Percentiles rank a stretch among this genome's conserved stretches.
phyloP scores from a whole-genome alignment of 2,888 invertebrate species.

The Scaeva pyrastri region DNA sequence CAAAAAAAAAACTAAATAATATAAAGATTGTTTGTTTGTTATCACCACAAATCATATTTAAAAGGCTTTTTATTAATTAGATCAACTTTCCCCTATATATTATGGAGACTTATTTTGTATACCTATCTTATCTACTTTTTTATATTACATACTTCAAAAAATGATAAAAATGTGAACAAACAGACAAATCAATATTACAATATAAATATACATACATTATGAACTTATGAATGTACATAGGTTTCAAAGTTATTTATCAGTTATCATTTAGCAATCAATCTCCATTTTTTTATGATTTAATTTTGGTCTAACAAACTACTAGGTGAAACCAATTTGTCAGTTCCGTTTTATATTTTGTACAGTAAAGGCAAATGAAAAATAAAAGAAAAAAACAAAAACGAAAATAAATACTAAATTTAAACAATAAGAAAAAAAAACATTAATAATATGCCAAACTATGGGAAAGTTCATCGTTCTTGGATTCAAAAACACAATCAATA shows the following conservation, averaged over 20 bases:
- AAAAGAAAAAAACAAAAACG: not conserved
- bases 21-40: conserved; percentile 1
- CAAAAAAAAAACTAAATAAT: not conserved
- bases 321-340: not conserved
- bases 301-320: not conserved
- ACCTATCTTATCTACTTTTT: conserved; percentile 14
- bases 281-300: not conserved
- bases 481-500: conserved; percentile 48
- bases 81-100: not conserved
- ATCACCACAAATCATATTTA: not conserved
- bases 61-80: conserved; percentile 10
- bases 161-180: conserved; percentile 14
- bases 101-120: not conserved
- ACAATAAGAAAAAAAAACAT: not conserved
- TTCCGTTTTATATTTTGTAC: conserved; percentile 7
- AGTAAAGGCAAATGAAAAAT: not conserved
- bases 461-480: conserved; percentile 57
- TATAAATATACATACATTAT: not conserved
- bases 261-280: conserved; percentile 11
- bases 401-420: not conserved
- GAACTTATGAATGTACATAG: not conserved
- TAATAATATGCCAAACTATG: conserved; percentile 48
- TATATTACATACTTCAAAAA: not conserved
- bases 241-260: not conserved
- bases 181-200: conserved; percentile 25